phyloP scores from a whole-genome alignment of 2,113 vertebrate genomes.

The Elachura formosa region DNA sequence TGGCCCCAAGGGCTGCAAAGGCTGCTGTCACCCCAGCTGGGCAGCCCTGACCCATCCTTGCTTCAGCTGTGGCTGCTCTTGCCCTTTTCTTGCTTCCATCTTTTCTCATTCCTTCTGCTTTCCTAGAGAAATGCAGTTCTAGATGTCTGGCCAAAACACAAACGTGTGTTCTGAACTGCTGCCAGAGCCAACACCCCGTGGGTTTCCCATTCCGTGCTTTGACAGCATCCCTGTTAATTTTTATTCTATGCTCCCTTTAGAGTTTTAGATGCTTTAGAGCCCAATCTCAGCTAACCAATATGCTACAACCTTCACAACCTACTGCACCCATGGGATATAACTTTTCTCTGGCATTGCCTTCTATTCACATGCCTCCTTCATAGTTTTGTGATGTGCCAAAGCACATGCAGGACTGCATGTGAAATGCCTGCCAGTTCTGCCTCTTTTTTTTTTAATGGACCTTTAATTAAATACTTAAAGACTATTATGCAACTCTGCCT shows the following conservation, averaged over 20 bases:
- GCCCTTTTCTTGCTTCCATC: neutral
- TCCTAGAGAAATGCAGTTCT: neutral
- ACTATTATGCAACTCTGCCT: neutral
- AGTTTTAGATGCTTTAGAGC: neutral
- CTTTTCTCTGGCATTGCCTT: neutral
- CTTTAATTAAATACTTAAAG: neutral
- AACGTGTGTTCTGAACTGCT: neutral
- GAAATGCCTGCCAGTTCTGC: neutral
- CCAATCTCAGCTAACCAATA: neutral
- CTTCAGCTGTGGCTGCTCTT: neutral
- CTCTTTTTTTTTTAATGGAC: neutral
- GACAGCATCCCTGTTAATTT: neutral
- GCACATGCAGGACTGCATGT: neutral
- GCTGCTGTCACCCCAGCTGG: neutral
- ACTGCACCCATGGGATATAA: neutral
- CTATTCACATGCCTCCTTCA: neutral
- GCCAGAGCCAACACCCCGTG: neutral
- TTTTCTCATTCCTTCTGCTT: neutral
- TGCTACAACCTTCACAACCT: neutral
- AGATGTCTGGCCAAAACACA: neutral
- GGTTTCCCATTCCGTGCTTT: neutral
- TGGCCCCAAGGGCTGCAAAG: fast-evolving
- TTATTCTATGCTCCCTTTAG: neutral
- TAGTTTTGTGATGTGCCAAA: neutral
- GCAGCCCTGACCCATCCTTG: neutral